Evolutionary conservation across 2,888 invertebrate genomes (phyloP).

Genomic region (Scaeva pyrastri): DNA sequence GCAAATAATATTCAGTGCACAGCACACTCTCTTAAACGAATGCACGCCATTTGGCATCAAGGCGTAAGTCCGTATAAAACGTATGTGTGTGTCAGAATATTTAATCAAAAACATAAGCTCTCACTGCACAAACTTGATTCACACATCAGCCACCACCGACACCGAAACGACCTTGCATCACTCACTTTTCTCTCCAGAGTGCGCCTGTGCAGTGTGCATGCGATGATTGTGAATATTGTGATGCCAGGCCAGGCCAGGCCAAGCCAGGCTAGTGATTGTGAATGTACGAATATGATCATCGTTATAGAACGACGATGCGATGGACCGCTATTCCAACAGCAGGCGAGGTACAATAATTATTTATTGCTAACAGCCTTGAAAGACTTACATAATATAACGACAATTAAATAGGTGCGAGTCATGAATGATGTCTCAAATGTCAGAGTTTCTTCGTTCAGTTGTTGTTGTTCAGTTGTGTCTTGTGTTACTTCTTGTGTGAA

Average conservation of each 20-base stretch:
- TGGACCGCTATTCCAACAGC: slow-evolving; percentile 47
- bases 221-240: background rate
- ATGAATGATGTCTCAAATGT: slow-evolving; percentile 63
- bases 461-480: background rate
- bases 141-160: slow-evolving; percentile 40
- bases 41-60: slow-evolving; percentile 34
- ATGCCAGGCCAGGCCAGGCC: slow-evolving; percentile 17
- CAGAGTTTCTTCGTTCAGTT: slow-evolving; percentile 48
- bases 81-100: slow-evolving; percentile 20
- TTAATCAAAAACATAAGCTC: slow-evolving; percentile 4
- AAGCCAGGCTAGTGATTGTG: slow-evolving; percentile 32
- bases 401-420: slow-evolving; percentile 58
- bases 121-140: slow-evolving; percentile 33
- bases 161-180: slow-evolving; percentile 65
- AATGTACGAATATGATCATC: slow-evolving; percentile 45
- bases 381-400: slow-evolving; percentile 61
- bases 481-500: slow-evolving; percentile 43
- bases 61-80: slow-evolving; percentile 47
- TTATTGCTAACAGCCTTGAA: slow-evolving; percentile 62
- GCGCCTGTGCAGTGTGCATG: background rate
- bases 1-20: slow-evolving; percentile 6
- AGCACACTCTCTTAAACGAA: background rate
- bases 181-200: slow-evolving; percentile 19
- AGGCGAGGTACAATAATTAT: slow-evolving; percentile 42
- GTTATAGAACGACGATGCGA: slow-evolving; percentile 52